Evolutionary conservation across 2,797 vertebrate species (phyloP).

Genomic region (Sternarchorhynchus goeldii): DNA sequence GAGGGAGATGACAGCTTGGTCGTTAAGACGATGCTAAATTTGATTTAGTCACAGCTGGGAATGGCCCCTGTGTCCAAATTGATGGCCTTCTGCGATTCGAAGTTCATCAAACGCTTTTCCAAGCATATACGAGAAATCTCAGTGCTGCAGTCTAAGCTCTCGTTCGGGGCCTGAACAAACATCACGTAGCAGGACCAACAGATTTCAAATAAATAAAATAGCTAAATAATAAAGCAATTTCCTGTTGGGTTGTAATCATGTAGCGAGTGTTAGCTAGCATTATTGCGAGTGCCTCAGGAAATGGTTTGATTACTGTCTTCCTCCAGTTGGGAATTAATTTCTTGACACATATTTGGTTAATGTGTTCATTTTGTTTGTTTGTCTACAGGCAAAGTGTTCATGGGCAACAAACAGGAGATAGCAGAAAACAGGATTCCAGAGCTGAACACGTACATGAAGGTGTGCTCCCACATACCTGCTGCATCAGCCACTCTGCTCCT

Average conservation of each 20-base stretch:
- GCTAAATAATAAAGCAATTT: slow-evolving; percentile 47
- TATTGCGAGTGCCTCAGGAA: not conserved
- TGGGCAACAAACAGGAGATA: slow-evolving; percentile 91
- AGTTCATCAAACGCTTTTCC: slow-evolving; percentile 1
- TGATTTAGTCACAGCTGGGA: slow-evolving; percentile 54
- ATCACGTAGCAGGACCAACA: not conserved
- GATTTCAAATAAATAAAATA: slow-evolving; percentile 24
- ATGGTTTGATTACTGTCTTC: slow-evolving; percentile 41
- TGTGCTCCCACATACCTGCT: slow-evolving; percentile 58
- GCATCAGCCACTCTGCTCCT: no score
- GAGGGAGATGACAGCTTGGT: slow-evolving; percentile 45
- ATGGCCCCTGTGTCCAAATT: slow-evolving; percentile 43
- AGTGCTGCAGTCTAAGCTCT: no score
- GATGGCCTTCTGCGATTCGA: not conserved
- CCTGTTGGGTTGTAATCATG: slow-evolving; percentile 29
- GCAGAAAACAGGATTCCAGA: slow-evolving; percentile 89
- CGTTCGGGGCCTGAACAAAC: not conserved
- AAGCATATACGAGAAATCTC: no score
- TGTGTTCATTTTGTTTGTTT: slow-evolving; percentile 26
- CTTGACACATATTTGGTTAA: slow-evolving; percentile 4
- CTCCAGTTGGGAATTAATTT: slow-evolving; percentile 21
- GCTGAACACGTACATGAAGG: slow-evolving; percentile 94
- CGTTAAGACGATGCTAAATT: slow-evolving; percentile 63
- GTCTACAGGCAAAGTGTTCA: slow-evolving; percentile 84
- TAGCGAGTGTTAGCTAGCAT: slow-evolving; percentile 10